A percentile compares a stretch with the other conserved stretches of the same genome.
Evolutionary conservation across 92 coral and sea anemone genomes (phyloP).

Genomic region (Phymanthus crucifer): DNA sequence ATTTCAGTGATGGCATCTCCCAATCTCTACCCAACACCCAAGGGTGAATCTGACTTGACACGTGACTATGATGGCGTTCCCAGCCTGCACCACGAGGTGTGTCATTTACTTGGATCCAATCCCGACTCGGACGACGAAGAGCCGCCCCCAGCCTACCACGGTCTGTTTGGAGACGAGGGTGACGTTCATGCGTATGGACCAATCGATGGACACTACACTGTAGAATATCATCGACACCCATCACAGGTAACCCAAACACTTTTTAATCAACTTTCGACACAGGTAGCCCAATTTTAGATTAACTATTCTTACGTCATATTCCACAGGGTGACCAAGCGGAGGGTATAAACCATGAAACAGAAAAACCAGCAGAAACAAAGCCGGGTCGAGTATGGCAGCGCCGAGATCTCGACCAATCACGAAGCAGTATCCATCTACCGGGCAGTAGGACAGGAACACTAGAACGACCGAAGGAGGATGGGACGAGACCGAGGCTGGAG

Average conservation of each 20-base stretch:
- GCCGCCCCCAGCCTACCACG: conserved; percentile 68
- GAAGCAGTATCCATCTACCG: conserved; percentile 20
- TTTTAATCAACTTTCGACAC: not conserved
- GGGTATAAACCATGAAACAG: conserved; percentile 10
- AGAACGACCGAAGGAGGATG: conserved; percentile 41
- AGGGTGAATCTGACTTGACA: conserved; percentile 35
- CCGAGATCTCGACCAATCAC: conserved; percentile 33
- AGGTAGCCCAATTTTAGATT: not conserved
- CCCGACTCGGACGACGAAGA: conserved; percentile 85
- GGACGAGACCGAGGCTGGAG: conserved; percentile 48
- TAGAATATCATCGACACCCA: conserved; percentile 30
- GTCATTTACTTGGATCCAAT: conserved; percentile 70
- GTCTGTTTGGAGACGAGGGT: conserved; percentile 41
- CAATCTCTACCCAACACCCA: conserved; percentile 76
- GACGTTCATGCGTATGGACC: conserved; percentile 32
- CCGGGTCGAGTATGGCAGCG: conserved; percentile 41
- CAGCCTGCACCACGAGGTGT: conserved; percentile 79
- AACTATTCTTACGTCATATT: not conserved
- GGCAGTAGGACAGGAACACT: conserved; percentile 23
- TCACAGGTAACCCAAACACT: conserved; percentile 23
- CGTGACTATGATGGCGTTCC: conserved; percentile 58
- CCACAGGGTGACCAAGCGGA: conserved; percentile 41
- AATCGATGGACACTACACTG: conserved; percentile 22
- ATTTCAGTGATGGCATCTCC: conserved; percentile 90
- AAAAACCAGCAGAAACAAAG: conserved; percentile 20